phyloP scores from a whole-genome alignment of 2,113 vertebrate genomes.

The Pica pica region DNA sequence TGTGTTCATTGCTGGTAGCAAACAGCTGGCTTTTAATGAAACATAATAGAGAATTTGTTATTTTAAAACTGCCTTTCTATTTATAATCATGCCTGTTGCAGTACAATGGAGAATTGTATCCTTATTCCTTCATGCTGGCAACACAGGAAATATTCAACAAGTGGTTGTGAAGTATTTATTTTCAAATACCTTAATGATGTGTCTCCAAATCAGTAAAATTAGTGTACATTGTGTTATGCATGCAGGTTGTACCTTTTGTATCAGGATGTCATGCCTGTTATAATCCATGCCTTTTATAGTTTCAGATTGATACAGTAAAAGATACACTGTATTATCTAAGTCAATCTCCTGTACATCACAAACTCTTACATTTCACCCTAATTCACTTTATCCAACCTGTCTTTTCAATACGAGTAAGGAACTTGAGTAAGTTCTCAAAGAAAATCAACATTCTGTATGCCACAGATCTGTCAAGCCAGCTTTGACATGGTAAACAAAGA shows the following conservation, averaged over 20 bases:
- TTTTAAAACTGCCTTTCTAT: slow-evolving; percentile 34
- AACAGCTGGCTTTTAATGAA: slow-evolving; percentile 28
- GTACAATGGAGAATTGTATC: slow-evolving; percentile 12
- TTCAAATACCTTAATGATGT: neutral
- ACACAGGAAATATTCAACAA: neutral
- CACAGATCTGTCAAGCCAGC: neutral
- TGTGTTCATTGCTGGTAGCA: neutral
- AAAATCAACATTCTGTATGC: neutral
- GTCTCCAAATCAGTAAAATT: neutral
- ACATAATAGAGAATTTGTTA: slow-evolving; percentile 18
- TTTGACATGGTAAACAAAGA: neutral
- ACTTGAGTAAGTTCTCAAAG: neutral
- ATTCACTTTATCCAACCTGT: neutral
- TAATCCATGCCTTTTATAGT: neutral
- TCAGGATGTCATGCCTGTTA: neutral
- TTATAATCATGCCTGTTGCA: neutral
- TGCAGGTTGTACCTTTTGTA: neutral
- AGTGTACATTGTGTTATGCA: neutral
- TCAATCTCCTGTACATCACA: neutral
- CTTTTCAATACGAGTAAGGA: neutral
- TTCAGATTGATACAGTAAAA: neutral
- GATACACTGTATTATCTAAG: neutral
- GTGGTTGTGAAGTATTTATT: neutral
- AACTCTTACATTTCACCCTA: neutral
- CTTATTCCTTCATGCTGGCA: neutral